Percentiles rank a stretch among this genome's conserved stretches.
Conservation (phyloP, 1,140 invertebrate species). For the Globodera ellingtonae region DNA sequence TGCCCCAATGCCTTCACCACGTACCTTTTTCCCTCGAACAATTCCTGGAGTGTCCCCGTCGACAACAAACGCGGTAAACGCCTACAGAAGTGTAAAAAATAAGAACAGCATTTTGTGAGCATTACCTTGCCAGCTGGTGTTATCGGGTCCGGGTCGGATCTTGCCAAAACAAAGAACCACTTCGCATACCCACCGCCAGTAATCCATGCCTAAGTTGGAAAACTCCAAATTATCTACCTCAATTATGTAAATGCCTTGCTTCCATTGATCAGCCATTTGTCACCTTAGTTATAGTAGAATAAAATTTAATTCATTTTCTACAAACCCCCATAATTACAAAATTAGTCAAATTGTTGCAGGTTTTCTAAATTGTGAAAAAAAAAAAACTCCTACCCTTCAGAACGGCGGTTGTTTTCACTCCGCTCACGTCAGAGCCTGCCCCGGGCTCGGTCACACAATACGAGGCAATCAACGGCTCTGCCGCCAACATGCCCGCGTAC, state of each 20-base stretch:
- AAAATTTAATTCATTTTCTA: not conserved
- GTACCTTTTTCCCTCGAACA: constrained; percentile 80
- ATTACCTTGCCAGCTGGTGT: constrained; percentile 76
- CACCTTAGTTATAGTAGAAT: constrained; percentile 30
- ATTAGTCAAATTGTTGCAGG: no score
- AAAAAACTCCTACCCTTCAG: constrained; percentile 38
- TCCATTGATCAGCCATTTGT: constrained; percentile 50
- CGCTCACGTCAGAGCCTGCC: constrained; percentile 73
- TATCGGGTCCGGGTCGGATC: constrained; percentile 89
- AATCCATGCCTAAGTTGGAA: constrained; percentile 30
- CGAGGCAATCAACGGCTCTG: constrained; percentile 80
- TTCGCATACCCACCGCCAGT: constrained; percentile 52
- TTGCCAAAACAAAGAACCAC: constrained; percentile 85
- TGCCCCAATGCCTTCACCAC: not conserved
- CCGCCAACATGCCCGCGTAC: constrained; percentile 82
- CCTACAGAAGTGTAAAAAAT: constrained; percentile 60
- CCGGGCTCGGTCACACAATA: constrained; percentile 84
- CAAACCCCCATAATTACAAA: not conserved
- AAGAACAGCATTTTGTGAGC: no score
- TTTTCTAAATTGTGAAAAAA: not conserved
- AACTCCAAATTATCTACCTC: not conserved
- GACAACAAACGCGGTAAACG: constrained; percentile 94
- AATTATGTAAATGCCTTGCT: constrained; percentile 18
- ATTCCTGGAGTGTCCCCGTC: constrained; percentile 85
- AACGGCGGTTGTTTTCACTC: constrained; percentile 53